Conservation (phyloP, 35 echinoderm and acorn worm species). For the Lytechinus variegatus region DNA sequence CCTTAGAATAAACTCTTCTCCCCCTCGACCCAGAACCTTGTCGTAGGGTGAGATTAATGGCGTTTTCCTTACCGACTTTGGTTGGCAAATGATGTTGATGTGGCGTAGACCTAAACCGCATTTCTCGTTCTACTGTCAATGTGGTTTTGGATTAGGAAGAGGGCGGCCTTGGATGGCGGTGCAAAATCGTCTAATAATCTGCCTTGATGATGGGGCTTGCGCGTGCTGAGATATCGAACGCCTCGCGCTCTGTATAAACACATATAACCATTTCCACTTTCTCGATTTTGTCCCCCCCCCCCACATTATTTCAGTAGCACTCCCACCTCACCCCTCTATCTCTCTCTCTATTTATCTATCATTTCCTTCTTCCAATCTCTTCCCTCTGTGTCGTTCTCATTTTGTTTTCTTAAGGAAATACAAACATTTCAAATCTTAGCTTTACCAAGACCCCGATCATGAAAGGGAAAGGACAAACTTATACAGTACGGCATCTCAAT, state of each 20-base stretch:
- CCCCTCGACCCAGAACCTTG: constrained; percentile 7
- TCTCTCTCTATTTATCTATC: not conserved
- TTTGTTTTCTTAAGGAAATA: not conserved
- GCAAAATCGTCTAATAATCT: not conserved
- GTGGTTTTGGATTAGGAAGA: constrained; percentile 1
- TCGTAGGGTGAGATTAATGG: constrained; percentile 27
- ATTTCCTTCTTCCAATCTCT: not conserved
- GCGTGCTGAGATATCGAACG: constrained; percentile 40
- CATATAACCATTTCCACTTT: not conserved
- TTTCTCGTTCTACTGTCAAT: not conserved
- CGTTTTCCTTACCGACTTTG: constrained; percentile 4
- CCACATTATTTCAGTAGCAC: too few relatives aligned
- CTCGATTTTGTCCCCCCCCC: not conserved
- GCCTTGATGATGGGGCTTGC: not conserved
- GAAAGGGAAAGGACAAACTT: not conserved
- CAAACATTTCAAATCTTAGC: not conserved
- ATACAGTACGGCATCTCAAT: not conserved
- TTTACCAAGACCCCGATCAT: not conserved
- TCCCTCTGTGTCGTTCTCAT: not conserved
- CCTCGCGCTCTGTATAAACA: constrained; percentile 19
- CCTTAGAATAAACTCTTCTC: not conserved
- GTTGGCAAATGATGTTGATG: constrained; percentile 3
- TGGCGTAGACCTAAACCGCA: not conserved
- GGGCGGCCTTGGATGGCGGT: constrained; percentile 4
- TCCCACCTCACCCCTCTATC: not conserved